These are phyloP conservation scores for Ciconia stormi DNA, from an alignment of 2,113 vertebrate genomes.

Conservation along the genomic window DNA sequence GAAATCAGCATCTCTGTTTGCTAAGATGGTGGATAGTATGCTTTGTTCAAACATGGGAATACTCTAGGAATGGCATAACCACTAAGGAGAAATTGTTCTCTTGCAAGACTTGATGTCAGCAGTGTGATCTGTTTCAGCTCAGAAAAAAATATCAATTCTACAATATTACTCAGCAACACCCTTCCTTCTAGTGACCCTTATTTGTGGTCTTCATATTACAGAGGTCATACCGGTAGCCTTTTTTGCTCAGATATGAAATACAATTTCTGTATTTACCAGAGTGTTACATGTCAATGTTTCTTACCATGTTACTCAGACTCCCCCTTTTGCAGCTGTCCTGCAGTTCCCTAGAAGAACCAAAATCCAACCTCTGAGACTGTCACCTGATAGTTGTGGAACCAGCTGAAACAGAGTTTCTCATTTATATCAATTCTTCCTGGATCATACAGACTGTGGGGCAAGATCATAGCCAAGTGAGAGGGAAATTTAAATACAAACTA, in stretches of 20 bases:
- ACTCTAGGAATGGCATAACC: not conserved
- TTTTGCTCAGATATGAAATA: not conserved
- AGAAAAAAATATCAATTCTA: not conserved
- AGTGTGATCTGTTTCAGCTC: not conserved
- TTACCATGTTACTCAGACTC: not conserved
- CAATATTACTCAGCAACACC: not conserved
- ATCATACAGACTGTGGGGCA: not conserved
- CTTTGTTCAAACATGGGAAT: not conserved
- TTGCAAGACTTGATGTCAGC: not conserved
- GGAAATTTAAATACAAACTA: slow-evolving; percentile 6
- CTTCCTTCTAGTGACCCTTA: not conserved
- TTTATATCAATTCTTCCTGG: not conserved
- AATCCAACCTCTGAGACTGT: not conserved
- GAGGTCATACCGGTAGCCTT: not conserved
- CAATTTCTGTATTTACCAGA: not conserved
- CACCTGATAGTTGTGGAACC: not conserved
- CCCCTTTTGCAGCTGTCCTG: not conserved
- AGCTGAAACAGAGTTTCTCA: not conserved
- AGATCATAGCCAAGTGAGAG: not conserved
- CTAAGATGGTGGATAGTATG: not conserved
- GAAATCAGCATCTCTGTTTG: not conserved
- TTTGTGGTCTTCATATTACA: not conserved
- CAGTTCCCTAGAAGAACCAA: not conserved
- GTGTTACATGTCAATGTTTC: not conserved
- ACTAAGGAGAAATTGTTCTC: not conserved